phyloP scores from a whole-genome alignment of 2,797 vertebrate genomes.

The Halcyon chelicuti region DNA sequence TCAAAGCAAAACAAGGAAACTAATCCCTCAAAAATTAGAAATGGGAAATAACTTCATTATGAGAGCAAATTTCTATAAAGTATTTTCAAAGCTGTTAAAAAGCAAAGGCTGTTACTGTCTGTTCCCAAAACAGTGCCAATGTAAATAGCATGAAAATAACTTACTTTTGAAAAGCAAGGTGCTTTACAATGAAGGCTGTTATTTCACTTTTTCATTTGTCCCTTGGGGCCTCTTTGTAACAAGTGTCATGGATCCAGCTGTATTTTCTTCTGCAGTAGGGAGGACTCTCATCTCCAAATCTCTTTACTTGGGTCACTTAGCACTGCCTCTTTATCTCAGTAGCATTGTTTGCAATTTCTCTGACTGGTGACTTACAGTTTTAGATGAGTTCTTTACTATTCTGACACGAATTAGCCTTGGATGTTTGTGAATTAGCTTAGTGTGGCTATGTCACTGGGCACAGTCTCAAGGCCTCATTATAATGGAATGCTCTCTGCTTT shows the following conservation, averaged over 20 bases:
- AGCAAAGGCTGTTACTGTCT: conserved; percentile 58
- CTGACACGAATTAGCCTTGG: neutral
- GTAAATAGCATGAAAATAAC: conserved; percentile 53
- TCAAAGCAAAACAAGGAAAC: conserved; percentile 50
- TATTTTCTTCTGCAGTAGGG: neutral
- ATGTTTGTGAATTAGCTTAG: neutral
- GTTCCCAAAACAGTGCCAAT: conserved; percentile 33
- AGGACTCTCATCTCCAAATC: neutral
- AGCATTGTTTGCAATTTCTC: neutral
- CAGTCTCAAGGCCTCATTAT: neutral
- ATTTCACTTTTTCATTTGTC: conserved; percentile 3
- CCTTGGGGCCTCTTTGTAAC: neutral
- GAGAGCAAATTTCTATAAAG: conserved; percentile 34
- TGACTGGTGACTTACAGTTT: neutral
- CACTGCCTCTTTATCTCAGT: neutral
- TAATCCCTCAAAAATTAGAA: conserved; percentile 11
- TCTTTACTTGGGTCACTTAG: neutral
- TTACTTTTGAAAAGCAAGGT: conserved; percentile 43
- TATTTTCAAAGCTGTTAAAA: conserved; percentile 54
- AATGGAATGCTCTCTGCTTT: neutral
- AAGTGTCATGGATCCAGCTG: neutral
- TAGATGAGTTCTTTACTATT: neutral
- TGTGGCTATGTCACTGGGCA: neutral
- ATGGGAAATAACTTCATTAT: conserved; percentile 47
- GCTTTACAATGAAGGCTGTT: conserved; percentile 43